Conservation (phyloP, 2,888 invertebrate genomes). For the Neoaliturus tenellus region DNA sequence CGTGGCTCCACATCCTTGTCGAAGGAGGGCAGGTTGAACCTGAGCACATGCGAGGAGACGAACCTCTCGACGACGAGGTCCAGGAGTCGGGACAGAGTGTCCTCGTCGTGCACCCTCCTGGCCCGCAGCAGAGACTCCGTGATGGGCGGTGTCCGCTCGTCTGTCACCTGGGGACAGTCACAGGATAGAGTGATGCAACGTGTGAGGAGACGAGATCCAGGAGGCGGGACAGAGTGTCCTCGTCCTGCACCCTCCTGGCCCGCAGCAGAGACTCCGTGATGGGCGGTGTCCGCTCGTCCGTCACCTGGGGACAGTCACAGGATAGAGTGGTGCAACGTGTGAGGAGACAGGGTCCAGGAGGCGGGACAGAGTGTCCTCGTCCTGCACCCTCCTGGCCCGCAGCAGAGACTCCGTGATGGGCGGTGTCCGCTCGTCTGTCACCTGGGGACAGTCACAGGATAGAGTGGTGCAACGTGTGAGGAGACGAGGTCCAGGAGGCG, state of each 20-base stretch:
- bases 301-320: too few species aligned
- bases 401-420: slow-evolving; percentile 63
- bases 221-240: slow-evolving; percentile 70
- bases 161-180: slow-evolving; percentile 27
- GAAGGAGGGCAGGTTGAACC: slow-evolving; percentile 65
- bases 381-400: slow-evolving; percentile 62
- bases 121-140: slow-evolving; percentile 64
- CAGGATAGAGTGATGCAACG: slow-evolving; percentile 67
- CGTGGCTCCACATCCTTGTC: slow-evolving; percentile 2
- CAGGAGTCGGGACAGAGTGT: slow-evolving; percentile 70
- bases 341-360: slow-evolving; percentile 73
- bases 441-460: too few species aligned
- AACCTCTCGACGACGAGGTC: slow-evolving; percentile 75
- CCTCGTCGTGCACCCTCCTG: slow-evolving; percentile 60
- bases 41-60: slow-evolving; percentile 76
- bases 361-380: slow-evolving; percentile 69
- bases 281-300: slow-evolving; percentile 25
- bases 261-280: slow-evolving; percentile 63
- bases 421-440: slow-evolving; percentile 15
- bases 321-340: too few species aligned
- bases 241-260: slow-evolving; percentile 61
- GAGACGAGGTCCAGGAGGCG: slow-evolving; percentile 73
- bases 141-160: slow-evolving; percentile 50
- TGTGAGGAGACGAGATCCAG: slow-evolving; percentile 74
- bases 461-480: too few species aligned